Evolutionary conservation across 2,797 vertebrate species (phyloP).

Genomic region (Cryptoblepharus egeriae): DNA sequence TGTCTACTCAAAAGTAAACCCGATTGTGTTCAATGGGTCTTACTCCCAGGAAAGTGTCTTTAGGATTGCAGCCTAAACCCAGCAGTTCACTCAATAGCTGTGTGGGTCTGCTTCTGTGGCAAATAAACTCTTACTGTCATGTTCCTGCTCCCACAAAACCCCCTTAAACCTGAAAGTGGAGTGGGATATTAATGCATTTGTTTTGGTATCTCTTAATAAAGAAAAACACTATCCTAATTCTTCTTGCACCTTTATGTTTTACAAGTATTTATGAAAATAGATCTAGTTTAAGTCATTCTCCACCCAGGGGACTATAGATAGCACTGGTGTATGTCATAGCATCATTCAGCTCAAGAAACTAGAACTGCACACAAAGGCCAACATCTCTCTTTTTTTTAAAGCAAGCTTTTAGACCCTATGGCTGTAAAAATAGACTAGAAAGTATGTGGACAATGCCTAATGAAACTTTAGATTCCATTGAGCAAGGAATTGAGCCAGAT

Average conservation of each 20-base stretch:
- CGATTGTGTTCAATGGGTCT: too few relatives aligned
- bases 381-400: neutral
- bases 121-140: neutral
- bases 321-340: neutral
- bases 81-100: neutral
- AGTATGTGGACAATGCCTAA: neutral
- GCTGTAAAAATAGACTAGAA: neutral
- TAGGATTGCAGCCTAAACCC: too few relatives aligned
- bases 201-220: constrained; percentile 31
- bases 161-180: neutral
- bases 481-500: neutral
- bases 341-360: neutral
- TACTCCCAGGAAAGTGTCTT: too few relatives aligned
- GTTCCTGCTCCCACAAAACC: neutral
- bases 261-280: neutral
- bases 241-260: neutral
- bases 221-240: neutral
- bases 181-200: constrained; percentile 4
- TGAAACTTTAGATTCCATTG: neutral
- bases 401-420: neutral
- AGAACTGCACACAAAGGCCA: neutral
- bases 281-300: neutral
- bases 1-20: too few relatives aligned
- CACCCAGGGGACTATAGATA: neutral
- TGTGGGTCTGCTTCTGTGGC: neutral